Evolutionary conservation across 1,140 invertebrate species (phyloP).

Genomic region (Luehdorfia chinensis): DNA sequence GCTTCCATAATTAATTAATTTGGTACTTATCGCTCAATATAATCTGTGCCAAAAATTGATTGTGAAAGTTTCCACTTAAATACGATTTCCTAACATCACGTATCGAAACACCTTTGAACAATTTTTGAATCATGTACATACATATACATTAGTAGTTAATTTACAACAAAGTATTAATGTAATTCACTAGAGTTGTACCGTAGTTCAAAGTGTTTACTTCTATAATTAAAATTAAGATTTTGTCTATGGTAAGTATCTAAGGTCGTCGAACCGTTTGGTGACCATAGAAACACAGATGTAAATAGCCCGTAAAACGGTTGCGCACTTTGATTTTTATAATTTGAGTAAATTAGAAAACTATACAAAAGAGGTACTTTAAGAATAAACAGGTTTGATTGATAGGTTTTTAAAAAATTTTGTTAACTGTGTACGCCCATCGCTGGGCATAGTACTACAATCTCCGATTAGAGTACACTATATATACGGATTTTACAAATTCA

Average conservation of each 20-base stretch:
- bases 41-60: slow-evolving; percentile 11
- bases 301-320: too few species aligned
- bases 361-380: not conserved
- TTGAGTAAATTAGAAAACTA: not conserved
- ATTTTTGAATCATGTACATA: slow-evolving; percentile 71
- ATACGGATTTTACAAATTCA: too few species aligned
- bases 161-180: slow-evolving; percentile 36
- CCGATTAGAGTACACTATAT: too few species aligned
- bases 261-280: slow-evolving; percentile 36
- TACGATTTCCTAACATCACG: slow-evolving; percentile 3
- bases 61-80: not conserved
- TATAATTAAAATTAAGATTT: slow-evolving; percentile 63
- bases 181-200: slow-evolving; percentile 55
- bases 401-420: not conserved
- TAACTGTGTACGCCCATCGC: too few species aligned
- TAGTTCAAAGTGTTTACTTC: slow-evolving; percentile 68
- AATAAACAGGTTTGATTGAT: not conserved
- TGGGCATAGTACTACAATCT: too few species aligned
- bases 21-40: slow-evolving; percentile 14
- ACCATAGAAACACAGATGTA: slow-evolving; percentile 29
- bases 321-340: too few species aligned
- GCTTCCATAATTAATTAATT: slow-evolving; percentile 8
- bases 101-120: slow-evolving; percentile 9
- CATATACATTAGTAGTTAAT: slow-evolving; percentile 59
- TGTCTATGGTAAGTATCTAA: slow-evolving; percentile 48